These are phyloP conservation scores for Gastrophryne carolinensis DNA, from an alignment of 2,797 vertebrate genomes.

Conservation along the genomic window DNA sequence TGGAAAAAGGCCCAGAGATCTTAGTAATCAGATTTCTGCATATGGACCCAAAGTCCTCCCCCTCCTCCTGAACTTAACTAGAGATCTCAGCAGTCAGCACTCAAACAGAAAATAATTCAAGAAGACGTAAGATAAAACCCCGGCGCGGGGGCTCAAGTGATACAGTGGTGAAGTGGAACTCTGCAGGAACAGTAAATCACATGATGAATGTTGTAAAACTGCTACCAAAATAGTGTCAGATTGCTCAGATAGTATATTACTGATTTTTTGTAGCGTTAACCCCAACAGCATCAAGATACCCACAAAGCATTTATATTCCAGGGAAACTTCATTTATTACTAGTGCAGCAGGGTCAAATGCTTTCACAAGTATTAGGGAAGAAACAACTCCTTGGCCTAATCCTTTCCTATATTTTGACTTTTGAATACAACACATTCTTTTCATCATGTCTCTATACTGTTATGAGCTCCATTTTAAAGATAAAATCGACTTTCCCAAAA, in stretches of 20 bases:
- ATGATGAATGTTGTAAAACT: background rate
- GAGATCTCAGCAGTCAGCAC: constrained; percentile 32
- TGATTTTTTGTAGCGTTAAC: background rate
- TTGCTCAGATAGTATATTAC: constrained; percentile 16
- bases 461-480: no score
- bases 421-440: no score
- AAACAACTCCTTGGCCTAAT: no score
- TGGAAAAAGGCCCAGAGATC: constrained; percentile 18
- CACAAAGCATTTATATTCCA: background rate
- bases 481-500: no score
- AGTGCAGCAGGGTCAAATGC: background rate
- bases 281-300: background rate
- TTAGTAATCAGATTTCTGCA: constrained; percentile 38
- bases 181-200: constrained; percentile 30
- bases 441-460: no score
- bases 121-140: constrained; percentile 31
- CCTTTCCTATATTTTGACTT: no score
- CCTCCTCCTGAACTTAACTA: constrained; percentile 22
- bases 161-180: constrained; percentile 9
- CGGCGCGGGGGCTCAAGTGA: constrained; percentile 6
- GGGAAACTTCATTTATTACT: background rate
- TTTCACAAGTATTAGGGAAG: no score
- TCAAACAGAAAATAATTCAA: constrained; percentile 40
- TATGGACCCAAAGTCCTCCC: constrained; percentile 9
- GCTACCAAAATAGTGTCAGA: constrained; percentile 19